These are phyloP conservation scores for Leucoptera coffeella DNA, from an alignment of 2,888 invertebrate species.

Conservation along the genomic window DNA sequence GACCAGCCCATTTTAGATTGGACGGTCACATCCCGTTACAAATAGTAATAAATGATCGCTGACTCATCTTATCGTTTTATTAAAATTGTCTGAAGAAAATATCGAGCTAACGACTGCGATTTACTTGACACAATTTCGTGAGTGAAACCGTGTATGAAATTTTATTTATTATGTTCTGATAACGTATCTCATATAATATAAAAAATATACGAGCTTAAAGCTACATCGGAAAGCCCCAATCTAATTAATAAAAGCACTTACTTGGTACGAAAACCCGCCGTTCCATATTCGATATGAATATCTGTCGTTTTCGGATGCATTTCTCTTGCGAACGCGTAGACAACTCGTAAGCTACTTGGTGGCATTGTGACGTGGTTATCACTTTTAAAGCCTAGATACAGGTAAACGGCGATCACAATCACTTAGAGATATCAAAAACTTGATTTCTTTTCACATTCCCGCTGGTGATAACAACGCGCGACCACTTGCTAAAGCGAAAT, in stretches of 20 bases:
- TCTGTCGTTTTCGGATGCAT: constrained; percentile 67
- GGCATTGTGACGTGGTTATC: constrained; percentile 41
- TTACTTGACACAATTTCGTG: too few species aligned
- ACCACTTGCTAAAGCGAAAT: background rate
- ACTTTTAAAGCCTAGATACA: constrained; percentile 35
- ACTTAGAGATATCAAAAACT: constrained; percentile 38
- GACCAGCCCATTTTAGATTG: constrained; percentile 23
- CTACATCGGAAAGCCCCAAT: constrained; percentile 10
- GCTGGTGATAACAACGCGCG: constrained; percentile 17
- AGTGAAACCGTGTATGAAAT: too few species aligned
- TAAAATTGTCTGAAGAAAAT: too few species aligned
- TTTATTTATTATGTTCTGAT: constrained; percentile 8
- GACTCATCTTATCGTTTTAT: constrained; percentile 26
- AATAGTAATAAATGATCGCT: constrained; percentile 21
- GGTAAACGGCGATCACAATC: constrained; percentile 43
- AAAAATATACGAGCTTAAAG: background rate
- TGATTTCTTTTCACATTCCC: constrained; percentile 42
- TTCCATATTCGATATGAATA: constrained; percentile 71
- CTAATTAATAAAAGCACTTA: constrained; percentile 34
- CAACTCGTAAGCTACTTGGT: constrained; percentile 56
- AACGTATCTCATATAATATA: background rate
- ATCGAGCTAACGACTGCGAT: too few species aligned
- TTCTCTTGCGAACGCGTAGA: constrained; percentile 73
- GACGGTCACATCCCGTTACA: constrained; percentile 38
- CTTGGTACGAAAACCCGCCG: constrained; percentile 81